phyloP scores from a whole-genome alignment of 2,888 invertebrate species.

The Chymomyza amoena region DNA sequence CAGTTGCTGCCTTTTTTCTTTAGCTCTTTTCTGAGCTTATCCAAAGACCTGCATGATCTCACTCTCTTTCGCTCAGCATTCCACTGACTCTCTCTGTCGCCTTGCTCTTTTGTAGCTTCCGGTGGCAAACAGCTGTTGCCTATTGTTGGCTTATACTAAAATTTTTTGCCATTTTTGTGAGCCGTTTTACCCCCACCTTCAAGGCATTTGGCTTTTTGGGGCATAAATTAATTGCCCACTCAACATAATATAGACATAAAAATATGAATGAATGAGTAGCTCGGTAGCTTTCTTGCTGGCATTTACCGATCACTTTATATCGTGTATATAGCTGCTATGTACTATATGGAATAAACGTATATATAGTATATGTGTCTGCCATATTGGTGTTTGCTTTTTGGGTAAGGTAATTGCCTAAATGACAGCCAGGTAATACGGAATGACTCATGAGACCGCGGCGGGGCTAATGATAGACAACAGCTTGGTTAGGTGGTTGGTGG shows the following conservation, averaged over 20 bases:
- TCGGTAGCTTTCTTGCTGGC: constrained; percentile 29
- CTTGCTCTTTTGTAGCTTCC: constrained; percentile 1
- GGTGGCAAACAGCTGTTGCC: constrained; percentile 59
- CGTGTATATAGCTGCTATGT: background rate
- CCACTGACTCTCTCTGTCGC: background rate
- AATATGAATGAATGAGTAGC: constrained; percentile 62
- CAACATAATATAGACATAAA: constrained; percentile 49
- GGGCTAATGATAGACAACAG: constrained; percentile 33
- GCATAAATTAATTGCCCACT: constrained; percentile 41
- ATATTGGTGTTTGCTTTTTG: constrained; percentile 50
- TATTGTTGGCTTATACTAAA: constrained; percentile 26
- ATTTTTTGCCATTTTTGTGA: constrained; percentile 20
- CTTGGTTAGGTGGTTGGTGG: background rate
- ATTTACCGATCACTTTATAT: constrained; percentile 35
- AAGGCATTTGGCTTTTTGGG: constrained; percentile 43
- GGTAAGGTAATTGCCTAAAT: constrained; percentile 62
- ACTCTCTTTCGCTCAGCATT: too few species aligned
- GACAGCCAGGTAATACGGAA: constrained; percentile 52
- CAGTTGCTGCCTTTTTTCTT: too few species aligned
- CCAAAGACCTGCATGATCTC: too few species aligned
- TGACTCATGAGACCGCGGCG: constrained; percentile 45
- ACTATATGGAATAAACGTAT: background rate
- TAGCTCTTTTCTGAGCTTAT: too few species aligned
- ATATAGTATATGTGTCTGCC: constrained; percentile 5
- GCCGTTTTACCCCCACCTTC: constrained; percentile 9